Conservation (phyloP, 2,113 vertebrate genomes). For the Heliornis fulica region DNA sequence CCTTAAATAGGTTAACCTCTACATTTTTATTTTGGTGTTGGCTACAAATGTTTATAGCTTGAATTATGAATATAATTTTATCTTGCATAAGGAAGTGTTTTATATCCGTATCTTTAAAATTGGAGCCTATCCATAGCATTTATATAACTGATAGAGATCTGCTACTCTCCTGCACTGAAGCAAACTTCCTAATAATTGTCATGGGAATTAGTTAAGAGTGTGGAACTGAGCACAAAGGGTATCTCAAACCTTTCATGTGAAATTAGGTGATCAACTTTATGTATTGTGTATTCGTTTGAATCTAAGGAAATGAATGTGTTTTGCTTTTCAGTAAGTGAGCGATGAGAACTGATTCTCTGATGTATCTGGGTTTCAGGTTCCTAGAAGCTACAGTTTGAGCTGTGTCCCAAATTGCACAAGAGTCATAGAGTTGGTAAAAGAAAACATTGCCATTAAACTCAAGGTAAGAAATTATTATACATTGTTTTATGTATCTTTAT, state of each 20-base stretch:
- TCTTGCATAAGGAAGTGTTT: not conserved
- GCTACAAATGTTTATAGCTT: not conserved
- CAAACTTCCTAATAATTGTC: not conserved
- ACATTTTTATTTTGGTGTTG: not conserved
- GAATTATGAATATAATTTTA: not conserved
- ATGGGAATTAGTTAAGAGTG: not conserved
- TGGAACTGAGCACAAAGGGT: not conserved
- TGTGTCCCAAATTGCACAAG: not conserved
- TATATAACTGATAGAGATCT: not conserved
- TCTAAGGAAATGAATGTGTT: not conserved
- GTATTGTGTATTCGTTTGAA: not conserved
- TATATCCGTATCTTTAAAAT: not conserved
- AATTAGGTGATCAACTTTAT: not conserved
- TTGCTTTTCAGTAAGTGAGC: not conserved
- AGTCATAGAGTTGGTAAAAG: conserved; percentile 40
- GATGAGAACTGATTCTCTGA: not conserved
- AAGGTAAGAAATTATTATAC: conserved; percentile 79
- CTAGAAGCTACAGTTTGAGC: not conserved
- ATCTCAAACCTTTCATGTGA: not conserved
- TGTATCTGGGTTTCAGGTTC: not conserved
- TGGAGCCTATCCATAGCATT: not conserved
- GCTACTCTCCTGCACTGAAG: not conserved
- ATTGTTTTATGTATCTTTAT: conserved; percentile 79
- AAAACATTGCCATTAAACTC: conserved; percentile 74
- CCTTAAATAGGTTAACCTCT: not conserved